Evolutionary conservation across 2,113 vertebrate genomes (phyloP), one percentile per base, ranked within the genome.

Genomic region (Sorex araneus): DNA sequence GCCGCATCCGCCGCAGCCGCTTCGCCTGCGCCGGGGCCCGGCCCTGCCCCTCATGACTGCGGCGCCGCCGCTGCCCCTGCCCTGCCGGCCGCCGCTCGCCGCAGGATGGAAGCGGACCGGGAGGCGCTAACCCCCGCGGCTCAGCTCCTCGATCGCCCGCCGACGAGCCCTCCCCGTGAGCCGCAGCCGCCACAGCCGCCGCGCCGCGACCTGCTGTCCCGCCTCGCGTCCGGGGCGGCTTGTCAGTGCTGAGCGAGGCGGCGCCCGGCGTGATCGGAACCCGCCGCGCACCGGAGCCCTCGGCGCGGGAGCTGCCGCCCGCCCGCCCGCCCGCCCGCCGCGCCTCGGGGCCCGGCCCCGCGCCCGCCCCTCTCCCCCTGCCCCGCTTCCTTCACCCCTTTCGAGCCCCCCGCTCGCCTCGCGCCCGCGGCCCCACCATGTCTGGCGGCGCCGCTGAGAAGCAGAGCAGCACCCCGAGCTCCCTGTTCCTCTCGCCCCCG

Each of bases 401-500:
- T 6, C 47, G 47, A 50, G 18, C 75, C 66, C 43, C 40, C 5
- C 64, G 84, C 87, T 66, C 66, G 64, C 23, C 64, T 4, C 64
- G 11, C 86, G 25, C 54, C 85, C 1, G 78, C n/a, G 75, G 47
- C 78, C 90, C 88, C 21, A 97, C 34, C 91, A 98, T 98, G 98
- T 98, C 98, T 47, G 97, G 96, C 90, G 97, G 97, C 81, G 69
- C 97, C 66, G 54, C 96, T 0, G 97, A 97, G 66, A 91, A 93
- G 92, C 95, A 78, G 92, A 94, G 94, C 96, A 94, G 96, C 79
- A 36, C 87, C 47, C 69, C 95, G 64, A 82, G 94, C 81, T 90
- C 98, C 43, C 97, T 96, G 81, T 97, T 98, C 90, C 98, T 99
- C 91, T 98, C 97, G 6, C 97, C 98, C 1, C 98, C 98, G 34